Base-by-base conservation (phyloP, 2,888 invertebrate genomes). In the Drosophila nigritarsus region DNA sequence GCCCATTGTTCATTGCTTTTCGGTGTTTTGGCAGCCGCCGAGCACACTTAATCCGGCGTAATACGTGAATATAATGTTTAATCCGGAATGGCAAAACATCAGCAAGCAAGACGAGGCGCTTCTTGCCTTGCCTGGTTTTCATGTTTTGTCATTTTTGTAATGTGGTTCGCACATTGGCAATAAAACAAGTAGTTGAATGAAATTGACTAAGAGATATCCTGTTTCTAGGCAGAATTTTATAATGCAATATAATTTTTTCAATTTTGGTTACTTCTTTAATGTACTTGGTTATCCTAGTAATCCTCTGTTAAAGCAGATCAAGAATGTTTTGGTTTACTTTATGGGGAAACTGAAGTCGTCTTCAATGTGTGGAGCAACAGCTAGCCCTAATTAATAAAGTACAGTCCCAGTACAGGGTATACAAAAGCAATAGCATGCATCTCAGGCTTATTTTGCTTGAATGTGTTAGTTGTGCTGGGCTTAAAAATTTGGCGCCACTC, bases 401-500 rank as follows among this genome's bases (percentile, higher is more conserved):
- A 42, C 15, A n/a, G n/a, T 45, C 8, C 1, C 8, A 24, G 1
- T 34, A 65, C 32, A 51, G 49, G 65, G 61, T 63, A 51, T 13
- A 20, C 24, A 5, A 2, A 29, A 30, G 55, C 34, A 40, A 29
- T 36, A 13, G 11, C 27, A 54, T 32, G 11, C 63, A 34, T 27
- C 32, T 40, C 20, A 29, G 24, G 5, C 38, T 24, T 42, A 34
- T 54, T 67, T 36, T 27, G 38, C 20, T n/a, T 55, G 61, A 15
- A 24, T 45, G 24, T 45, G 24, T 45, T 24, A 65, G 68, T 67
- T 65, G 38, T 69, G 75, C 78, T 80, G 82, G 75, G 72, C 72
- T 82, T 71, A 72, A 69, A 82, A 83, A 80, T 83, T 80, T 75
- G n/a, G 78, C 56, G 24, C 40, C 66, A 73, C 65, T 56, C 69